phyloP scores from a whole-genome alignment of 1,140 invertebrate genomes.

The Drosophila elegans region DNA sequence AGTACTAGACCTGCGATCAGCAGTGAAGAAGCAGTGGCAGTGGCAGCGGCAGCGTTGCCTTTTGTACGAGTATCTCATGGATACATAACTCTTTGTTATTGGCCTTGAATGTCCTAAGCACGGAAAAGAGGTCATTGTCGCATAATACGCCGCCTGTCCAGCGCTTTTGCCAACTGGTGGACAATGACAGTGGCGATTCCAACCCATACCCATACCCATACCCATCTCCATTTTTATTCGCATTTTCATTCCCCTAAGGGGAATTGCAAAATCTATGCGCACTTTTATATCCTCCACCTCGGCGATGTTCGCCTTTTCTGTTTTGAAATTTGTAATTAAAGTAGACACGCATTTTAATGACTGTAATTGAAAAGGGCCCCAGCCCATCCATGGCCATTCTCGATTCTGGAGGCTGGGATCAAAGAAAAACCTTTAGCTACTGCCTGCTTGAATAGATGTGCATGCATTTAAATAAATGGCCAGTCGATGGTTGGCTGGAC shows the following conservation, averaged over 20 bases:
- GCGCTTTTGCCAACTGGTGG: constrained; percentile 8
- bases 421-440: background rate
- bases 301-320: constrained; percentile 6
- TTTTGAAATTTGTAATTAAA: constrained; percentile 61
- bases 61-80: constrained; percentile 55
- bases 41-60: constrained; percentile 14
- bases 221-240: background rate
- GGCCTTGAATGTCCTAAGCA: constrained; percentile 69
- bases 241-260: background rate
- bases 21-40: background rate
- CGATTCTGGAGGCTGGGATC: constrained; percentile 4
- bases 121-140: constrained; percentile 69
- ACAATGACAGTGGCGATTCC: constrained; percentile 31
- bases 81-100: constrained; percentile 69
- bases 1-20: constrained; percentile 29
- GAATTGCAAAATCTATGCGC: constrained; percentile 9
- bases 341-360: constrained; percentile 61
- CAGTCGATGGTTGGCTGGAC: background rate
- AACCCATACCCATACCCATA: background rate
- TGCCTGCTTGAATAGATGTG: constrained; percentile 9
- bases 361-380: constrained; percentile 53
- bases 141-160: constrained; percentile 51
- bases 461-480: constrained; percentile 14
- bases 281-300: constrained; percentile 4
- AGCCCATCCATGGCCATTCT: too few species aligned